These are phyloP conservation scores for Strigops habroptila DNA, from an alignment of 2,113 vertebrate genomes.

Conservation along the genomic window DNA sequence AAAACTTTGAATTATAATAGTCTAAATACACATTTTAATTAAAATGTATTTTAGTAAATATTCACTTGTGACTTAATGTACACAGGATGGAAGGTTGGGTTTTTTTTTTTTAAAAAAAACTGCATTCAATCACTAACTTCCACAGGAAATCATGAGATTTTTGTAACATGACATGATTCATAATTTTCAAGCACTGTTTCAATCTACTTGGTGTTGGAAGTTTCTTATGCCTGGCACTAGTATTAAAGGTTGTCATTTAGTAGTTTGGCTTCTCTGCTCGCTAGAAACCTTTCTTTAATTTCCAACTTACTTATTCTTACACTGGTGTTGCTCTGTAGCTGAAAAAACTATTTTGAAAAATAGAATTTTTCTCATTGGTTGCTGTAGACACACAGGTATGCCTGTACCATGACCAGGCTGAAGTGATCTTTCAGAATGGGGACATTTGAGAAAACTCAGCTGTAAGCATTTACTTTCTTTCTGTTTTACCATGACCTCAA, in stretches of 20 bases:
- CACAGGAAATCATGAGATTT: background rate
- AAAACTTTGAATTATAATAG: background rate
- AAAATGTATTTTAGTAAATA: background rate
- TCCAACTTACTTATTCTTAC: background rate
- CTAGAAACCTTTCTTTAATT: background rate
- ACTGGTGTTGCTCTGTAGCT: background rate
- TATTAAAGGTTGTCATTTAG: background rate
- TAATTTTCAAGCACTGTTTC: background rate
- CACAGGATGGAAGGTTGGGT: background rate
- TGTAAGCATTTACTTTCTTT: background rate
- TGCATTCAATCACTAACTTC: background rate
- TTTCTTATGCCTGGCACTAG: background rate
- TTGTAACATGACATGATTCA: background rate
- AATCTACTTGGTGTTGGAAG: background rate
- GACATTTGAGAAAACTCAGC: background rate
- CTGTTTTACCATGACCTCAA: background rate
- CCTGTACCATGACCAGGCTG: background rate
- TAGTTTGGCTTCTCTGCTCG: background rate
- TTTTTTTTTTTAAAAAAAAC: background rate
- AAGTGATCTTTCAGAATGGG: background rate
- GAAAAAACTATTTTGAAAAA: background rate
- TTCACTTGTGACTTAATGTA: background rate
- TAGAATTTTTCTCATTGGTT: accelerated
- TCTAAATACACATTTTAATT: background rate
- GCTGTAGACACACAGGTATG: background rate